These are phyloP conservation scores for Dipus sagitta DNA, from an alignment of 2,797 vertebrate genomes.

Conservation along the genomic window DNA sequence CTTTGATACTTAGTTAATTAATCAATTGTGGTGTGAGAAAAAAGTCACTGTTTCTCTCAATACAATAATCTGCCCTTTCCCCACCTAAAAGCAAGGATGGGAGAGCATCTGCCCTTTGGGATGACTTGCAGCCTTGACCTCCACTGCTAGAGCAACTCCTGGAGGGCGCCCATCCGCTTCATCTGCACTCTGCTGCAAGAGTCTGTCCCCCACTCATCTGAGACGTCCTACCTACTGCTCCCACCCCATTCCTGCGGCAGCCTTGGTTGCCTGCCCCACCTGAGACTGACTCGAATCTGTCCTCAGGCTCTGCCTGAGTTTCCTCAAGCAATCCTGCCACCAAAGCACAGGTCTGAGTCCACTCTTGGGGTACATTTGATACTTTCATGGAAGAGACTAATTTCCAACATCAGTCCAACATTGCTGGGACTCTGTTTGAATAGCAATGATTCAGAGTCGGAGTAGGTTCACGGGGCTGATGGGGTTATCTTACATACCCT, in stretches of 20 bases:
- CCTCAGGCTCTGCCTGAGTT: not conserved
- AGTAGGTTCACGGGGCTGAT: not conserved
- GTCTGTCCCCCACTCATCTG: not conserved
- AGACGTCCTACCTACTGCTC: not conserved
- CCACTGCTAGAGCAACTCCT: not conserved
- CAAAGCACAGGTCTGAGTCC: not conserved
- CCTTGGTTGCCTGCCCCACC: not conserved
- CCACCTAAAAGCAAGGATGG: not conserved
- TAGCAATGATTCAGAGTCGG: not conserved
- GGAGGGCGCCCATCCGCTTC: not conserved
- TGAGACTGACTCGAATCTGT: not conserved
- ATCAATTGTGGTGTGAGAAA: not conserved
- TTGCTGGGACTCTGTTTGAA: slow-evolving; percentile 6
- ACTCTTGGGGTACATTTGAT: not conserved
- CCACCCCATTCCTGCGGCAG: not conserved
- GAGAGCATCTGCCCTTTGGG: not conserved
- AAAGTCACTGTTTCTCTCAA: not conserved
- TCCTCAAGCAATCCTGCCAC: not conserved
- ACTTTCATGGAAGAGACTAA: not conserved
- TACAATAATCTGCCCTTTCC: not conserved
- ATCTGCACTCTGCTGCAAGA: not conserved
- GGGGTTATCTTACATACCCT: not conserved
- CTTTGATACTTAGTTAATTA: no score
- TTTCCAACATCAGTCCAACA: not conserved
- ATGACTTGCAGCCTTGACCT: not conserved